Evolutionary conservation across 2,888 invertebrate genomes (phyloP), one percentile per base, ranked within the genome.

Genomic region (Drosophila mulleri): DNA sequence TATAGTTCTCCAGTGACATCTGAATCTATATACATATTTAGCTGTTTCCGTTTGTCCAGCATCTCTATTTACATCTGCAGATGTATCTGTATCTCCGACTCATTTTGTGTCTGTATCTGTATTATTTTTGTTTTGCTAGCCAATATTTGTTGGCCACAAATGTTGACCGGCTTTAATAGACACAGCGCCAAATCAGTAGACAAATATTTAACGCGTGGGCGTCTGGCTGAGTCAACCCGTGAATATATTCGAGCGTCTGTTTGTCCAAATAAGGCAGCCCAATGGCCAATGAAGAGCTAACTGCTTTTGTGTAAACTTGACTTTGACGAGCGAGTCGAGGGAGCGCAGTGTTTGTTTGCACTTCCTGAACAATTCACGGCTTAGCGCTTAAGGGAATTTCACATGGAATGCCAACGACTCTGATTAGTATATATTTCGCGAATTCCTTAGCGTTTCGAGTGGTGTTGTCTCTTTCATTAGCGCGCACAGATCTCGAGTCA

Each of bases 251-350:
- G 57, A 16, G 14, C 52, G 42, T 42, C 41, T 59, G 35, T 45
- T 65, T 77, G 67, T 20, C 75, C 82, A 75, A 82, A 82, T 78
- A 72, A 64, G 67, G 81, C 26, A 37, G 42, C 26, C 57, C 57
- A 47, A 44, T 54, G 44, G 32, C 26, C 57, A 47, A 29, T 29
- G 29, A 8, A 29, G 8, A 29, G 58, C 58, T 50, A 76, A 76
- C 70, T 70, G 39, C 63, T 42, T 60, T 29, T 48, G 41, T 65
- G 59, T 72, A 78, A 85, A 80, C 86, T 84, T 89, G 86, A 80
- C 88, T 80, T 81, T 88, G 84, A 74, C 79, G 73, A n/a, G n/a
- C n/a, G 35, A 58, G 62, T 48, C 56, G 58, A 67, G 63, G 35
- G 66, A 63, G 52, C 72, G 52, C 39, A 26, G 56, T 64, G 52